These are phyloP conservation scores for Coptotermes formosanus DNA, from an alignment of 1,140 invertebrate genomes.

Conservation along the genomic window DNA sequence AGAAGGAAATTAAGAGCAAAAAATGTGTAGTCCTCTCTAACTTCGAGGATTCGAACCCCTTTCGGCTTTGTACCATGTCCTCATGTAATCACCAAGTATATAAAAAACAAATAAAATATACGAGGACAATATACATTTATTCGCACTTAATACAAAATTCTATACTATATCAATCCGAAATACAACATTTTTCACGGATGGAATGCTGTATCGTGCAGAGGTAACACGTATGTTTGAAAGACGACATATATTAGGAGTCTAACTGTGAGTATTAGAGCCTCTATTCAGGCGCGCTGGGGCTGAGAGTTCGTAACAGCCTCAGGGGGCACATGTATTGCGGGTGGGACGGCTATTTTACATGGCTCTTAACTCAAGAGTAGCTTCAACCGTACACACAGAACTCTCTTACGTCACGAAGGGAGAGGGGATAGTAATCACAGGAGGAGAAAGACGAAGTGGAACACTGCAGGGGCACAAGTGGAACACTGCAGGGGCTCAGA, in stretches of 20 bases:
- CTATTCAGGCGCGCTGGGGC: background rate
- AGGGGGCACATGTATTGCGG: background rate
- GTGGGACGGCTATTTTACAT: background rate
- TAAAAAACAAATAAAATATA: too few relatives aligned
- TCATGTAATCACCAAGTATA: too few relatives aligned
- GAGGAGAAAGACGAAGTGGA: background rate
- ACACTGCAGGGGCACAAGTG: background rate
- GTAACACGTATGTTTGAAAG: background rate
- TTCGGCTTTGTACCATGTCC: too few relatives aligned
- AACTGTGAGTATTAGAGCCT: background rate
- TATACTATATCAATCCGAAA: too few relatives aligned
- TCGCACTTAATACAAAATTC: too few relatives aligned
- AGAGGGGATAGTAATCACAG: background rate
- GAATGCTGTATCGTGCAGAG: background rate
- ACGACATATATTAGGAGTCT: background rate
- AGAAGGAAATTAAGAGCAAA: too few relatives aligned
- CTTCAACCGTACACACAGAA: background rate
- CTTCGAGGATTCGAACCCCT: too few relatives aligned
- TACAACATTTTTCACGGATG: too few relatives aligned
- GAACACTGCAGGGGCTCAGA: background rate
- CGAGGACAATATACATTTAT: too few relatives aligned
- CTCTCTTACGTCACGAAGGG: background rate
- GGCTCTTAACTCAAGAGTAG: conserved; percentile 14
- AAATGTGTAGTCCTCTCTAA: too few relatives aligned
- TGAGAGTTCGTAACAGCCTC: background rate